Conservation (phyloP, 1,140 invertebrate genomes). For the Euglossa dilemma region DNA sequence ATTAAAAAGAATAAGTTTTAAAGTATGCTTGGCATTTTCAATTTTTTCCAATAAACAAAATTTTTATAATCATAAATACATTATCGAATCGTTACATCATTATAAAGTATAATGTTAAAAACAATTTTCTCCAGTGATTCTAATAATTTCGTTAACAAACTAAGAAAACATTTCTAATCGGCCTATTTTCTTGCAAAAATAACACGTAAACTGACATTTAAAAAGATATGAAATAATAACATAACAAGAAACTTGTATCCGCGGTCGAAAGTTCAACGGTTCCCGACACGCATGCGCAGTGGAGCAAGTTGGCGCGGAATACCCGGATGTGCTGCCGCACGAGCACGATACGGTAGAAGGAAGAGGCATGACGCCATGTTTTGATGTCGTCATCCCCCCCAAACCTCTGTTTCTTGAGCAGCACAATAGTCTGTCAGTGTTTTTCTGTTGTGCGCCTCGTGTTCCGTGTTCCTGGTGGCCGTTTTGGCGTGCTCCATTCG, state of each 20-base stretch:
- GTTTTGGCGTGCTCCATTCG: constrained; percentile 36
- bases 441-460: constrained; percentile 64
- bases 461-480: constrained; percentile 59
- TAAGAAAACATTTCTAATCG: too few species aligned
- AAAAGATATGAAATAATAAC: constrained; percentile 6
- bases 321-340: constrained; percentile 54
- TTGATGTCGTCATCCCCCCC: constrained; percentile 77
- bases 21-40: not conserved
- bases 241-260: constrained; percentile 39
- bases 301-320: constrained; percentile 32
- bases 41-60: not conserved
- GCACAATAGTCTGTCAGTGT: constrained; percentile 68
- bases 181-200: not conserved
- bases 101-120: not conserved
- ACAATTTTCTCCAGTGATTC: not conserved
- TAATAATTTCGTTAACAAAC: not conserved
- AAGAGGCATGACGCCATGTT: constrained; percentile 80
- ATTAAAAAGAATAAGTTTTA: not conserved
- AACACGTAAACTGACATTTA: not conserved
- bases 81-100: not conserved
- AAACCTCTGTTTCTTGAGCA: constrained; percentile 56
- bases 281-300: constrained; percentile 63
- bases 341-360: constrained; percentile 56
- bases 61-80: constrained; percentile 3
- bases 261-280: constrained; percentile 68